Evolutionary conservation across 2,113 vertebrate genomes (phyloP).

Genomic region (Podarcis muralis): DNA sequence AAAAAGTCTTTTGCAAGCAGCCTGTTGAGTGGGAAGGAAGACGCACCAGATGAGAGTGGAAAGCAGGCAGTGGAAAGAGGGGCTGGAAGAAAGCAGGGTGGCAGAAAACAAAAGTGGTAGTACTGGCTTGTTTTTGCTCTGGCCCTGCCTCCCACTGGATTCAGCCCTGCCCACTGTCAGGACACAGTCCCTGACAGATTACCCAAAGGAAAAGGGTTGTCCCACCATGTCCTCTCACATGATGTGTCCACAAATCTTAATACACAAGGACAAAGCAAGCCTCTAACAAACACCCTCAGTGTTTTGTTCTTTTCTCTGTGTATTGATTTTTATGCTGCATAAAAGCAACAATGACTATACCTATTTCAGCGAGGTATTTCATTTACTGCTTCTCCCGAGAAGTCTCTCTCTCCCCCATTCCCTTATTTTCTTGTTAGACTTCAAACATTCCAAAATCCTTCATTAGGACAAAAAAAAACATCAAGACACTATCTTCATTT

Average conservation of each 20-base stretch:
- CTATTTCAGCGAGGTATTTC: slow-evolving; percentile 8
- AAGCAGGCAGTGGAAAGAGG: too few species aligned
- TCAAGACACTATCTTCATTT: slow-evolving; percentile 12
- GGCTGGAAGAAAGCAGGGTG: too few species aligned
- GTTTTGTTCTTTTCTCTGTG: slow-evolving; percentile 18
- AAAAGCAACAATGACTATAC: neutral
- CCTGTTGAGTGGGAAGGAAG: too few species aligned
- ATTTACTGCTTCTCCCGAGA: neutral
- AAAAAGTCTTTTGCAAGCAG: too few species aligned
- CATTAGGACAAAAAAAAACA: neutral
- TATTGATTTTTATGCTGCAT: neutral
- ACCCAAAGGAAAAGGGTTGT: too few species aligned
- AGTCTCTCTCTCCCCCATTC: neutral
- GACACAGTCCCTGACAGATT: too few species aligned
- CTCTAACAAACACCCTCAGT: neutral
- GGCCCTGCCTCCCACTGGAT: too few species aligned
- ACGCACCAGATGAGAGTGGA: too few species aligned
- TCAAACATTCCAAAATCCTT: slow-evolving; percentile 4
- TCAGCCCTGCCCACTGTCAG: too few species aligned
- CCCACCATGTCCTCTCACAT: neutral
- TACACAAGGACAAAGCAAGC: neutral
- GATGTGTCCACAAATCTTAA: slow-evolving; percentile 1
- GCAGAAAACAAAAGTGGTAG: too few species aligned
- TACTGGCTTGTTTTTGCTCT: too few species aligned
- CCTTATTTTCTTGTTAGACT: neutral